Base-by-base conservation (phyloP, 2,797 vertebrate genomes). In the Rhabdophis nuchalis region DNA sequence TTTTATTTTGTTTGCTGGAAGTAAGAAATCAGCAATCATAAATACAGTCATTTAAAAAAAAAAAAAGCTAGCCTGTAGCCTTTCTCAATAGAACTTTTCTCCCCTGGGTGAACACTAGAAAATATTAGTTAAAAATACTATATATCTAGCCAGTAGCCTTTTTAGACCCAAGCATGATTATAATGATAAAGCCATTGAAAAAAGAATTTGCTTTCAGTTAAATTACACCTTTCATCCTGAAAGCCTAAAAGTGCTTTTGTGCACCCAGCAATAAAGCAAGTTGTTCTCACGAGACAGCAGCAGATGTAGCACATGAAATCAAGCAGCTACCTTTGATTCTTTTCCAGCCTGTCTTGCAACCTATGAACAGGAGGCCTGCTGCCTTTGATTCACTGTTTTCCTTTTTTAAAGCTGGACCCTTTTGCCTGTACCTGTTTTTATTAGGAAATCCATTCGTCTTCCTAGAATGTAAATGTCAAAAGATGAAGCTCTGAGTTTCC, bases 221-320 rank as follows among this genome's bases (percentile, higher is more conserved):
- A 92, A 92, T 87, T 92, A 90, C 11, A 90, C 61, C 85, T 90
- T 92, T 92, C 89, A 90, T 92, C n/a, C n/a, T 29, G n/a, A 92
- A 90, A 92, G 92, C 61, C 58, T 72, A 46, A 92, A 90, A 87
- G 85, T 87, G 85, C 85, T 90, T 90, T 90, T 72, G 89, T 46
- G 58, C 58, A 90, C 77, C 60, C 61, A 77, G 41, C 77, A 92
- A 87, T 77, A 92, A 87, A 60, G 23, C 29, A 92, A 87, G 20
- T 64, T 90, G 85, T n/a, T 90, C 27, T 90, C 89, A 52, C 29
- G 29, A 77, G 50, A 72, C 54, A 82, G 41, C 61, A 87, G n/a
- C 41, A 72, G 57, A 77, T 32, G 54, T 20, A 90, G 64, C 53
- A 87, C 14, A 57, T 1, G 23, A 58, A 92, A 46, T 18, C 14